Base-by-base conservation (phyloP, 2,888 invertebrate genomes). In the Ophion ventricosus region DNA sequence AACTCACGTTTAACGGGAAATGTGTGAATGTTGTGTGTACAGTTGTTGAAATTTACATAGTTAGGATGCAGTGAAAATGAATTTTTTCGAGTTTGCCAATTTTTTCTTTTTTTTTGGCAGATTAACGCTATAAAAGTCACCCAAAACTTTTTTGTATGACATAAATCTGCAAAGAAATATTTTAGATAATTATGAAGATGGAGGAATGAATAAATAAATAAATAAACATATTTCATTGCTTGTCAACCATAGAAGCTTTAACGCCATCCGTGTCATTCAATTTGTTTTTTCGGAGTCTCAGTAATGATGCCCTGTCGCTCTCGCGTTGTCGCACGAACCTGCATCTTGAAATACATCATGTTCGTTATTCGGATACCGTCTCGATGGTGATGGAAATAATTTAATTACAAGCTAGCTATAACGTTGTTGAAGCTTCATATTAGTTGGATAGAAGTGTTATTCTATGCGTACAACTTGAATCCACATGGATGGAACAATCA, bases 401-500 rank as follows among this genome's bases (percentile, higher is more conserved):
- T 49, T 17, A 3, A 14, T 49, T 11, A 17, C 14, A 43, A 29
- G 29, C 29, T 8, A 35, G 35, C 35, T 35, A 23, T 23, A 1
- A 10, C 14, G 66, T 5, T 11, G 40, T 40, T 40, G 5, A 1
- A 66, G 35, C 66, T 25, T 26, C 7, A 26, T 69, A 49, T 2
- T 54, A 54, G 49, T 54, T 54, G 69, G n/a, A 2, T 17, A 17
- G 49, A 26, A 43, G 49, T 69, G 54, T 69, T 69, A 17, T 26
- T 8, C 25, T 69, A 17, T 26, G 26, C 54, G 26, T 5, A 43
- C 29, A 3, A 5, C 17, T 43, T 66, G 20, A 66, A 40, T 20
- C 26, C 4, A 40, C 2, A 26, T 25, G 54, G 26, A 69, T 23
- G 11, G 11, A 29, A 66, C 40, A 14, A 66, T 14, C 1, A 4